Conservation (phyloP, 2,113 vertebrate species). For the Hoplias malabaricus region DNA sequence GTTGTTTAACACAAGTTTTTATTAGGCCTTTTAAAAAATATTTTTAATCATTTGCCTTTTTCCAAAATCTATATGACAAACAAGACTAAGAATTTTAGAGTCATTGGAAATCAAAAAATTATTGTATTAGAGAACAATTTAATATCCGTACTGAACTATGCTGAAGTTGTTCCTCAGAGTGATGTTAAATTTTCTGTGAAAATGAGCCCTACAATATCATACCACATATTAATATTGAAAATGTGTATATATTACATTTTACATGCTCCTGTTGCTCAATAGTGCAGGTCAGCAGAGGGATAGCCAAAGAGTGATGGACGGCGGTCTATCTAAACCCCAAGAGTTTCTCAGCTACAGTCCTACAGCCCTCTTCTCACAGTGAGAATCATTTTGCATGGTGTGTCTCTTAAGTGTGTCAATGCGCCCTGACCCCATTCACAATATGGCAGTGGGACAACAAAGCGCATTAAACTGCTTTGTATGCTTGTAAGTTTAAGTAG, state of each 20-base stretch:
- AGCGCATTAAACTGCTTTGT: background rate
- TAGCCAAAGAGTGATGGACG: conserved; percentile 57
- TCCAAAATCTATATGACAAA: no score
- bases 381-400: conserved; percentile 63
- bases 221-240: background rate
- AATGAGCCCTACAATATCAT: no score
- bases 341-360: conserved; percentile 64
- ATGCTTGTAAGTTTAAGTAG: conserved; percentile 13
- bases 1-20: no score
- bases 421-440: background rate
- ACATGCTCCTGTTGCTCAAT: conserved; percentile 22
- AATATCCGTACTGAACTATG: no score
- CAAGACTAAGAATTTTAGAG: no score
- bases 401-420: conserved; percentile 18
- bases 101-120: no score
- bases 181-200: no score
- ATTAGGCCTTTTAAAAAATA: no score
- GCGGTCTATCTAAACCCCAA: conserved; percentile 58
- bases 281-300: no score
- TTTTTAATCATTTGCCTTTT: no score
- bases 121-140: no score
- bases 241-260: background rate
- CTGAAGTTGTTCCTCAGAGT: no score
- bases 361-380: conserved; percentile 58
- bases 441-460: background rate